Base-by-base conservation (phyloP, 2,888 invertebrate species). In the Clusia tigrina region DNA sequence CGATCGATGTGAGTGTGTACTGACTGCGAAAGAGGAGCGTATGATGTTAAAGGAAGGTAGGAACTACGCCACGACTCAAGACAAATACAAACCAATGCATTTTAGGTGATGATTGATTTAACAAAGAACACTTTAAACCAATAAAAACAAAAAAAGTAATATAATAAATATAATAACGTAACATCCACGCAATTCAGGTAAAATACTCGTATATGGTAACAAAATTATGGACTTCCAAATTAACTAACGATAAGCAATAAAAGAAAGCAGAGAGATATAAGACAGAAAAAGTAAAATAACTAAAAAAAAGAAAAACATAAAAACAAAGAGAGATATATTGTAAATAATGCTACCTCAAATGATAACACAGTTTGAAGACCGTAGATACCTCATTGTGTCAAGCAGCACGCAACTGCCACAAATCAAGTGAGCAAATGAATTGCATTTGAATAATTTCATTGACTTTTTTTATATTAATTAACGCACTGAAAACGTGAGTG, bases 121-220 rank as follows among this genome's bases (percentile, higher is more conserved):
- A 67, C 25, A 65, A 68, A 64, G 62, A 59, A 62, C n/a, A 60
- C 56, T 38, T 54, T 54, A 64, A 64, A 68, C 60, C 32, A 64
- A 57, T 54, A 58, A 60, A 66, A 54, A 58, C 62, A 58, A 54
- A 62, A 66, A 66, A 63, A 56, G 62, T 25, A 51, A 48, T 15
- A 54, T 20, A 56, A 62, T 18, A 32, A 57, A 60, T 65, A 66
- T 25, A 26, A 26, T 12, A 60, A 59, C 38, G 53, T 25, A 71
- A 72, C 75, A 76, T 77, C 77, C 76, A 76, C 74, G 76, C 72
- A 77, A 76, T 76, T 76, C 76, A 76, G 76, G 76, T 76, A 26
- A 32, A 32, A n/a, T n/a, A n/a, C n/a, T 77, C 72, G 71, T 73
- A 15, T n/a, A 51, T 17, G 32, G 32, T 22, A 51, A 51, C 2